A percentile compares a stretch with the other conserved stretches of the same genome.
These are phyloP conservation scores for Hylaea fasciaria DNA, from an alignment of 2,888 invertebrate genomes.

Conservation along the genomic window DNA sequence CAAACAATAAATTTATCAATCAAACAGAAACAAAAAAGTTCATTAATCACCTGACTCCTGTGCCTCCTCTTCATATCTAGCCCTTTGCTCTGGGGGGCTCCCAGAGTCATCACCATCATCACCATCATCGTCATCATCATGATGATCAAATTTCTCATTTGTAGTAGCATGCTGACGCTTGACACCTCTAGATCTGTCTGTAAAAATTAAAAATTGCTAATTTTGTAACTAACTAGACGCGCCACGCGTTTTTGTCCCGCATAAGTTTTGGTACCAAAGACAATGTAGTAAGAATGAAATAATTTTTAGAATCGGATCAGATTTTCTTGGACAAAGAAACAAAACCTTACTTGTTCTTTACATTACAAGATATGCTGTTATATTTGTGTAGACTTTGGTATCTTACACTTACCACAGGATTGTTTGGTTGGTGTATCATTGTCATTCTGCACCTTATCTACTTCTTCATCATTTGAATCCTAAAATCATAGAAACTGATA, in stretches of 20 bases:
- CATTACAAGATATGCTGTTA: too few species aligned
- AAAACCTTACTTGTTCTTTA: too few species aligned
- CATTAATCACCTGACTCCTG: constrained; percentile 47
- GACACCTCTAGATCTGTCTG: constrained; percentile 6
- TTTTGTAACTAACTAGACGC: too few species aligned
- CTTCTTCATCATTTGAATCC: constrained; percentile 50
- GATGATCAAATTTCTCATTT: background rate
- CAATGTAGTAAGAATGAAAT: too few species aligned
- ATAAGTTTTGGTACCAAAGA: too few species aligned
- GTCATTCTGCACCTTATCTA: constrained; percentile 39
- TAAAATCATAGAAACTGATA: constrained; percentile 35
- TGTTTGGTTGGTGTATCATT: constrained; percentile 40
- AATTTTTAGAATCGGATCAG: too few species aligned
- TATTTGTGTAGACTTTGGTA: too few species aligned
- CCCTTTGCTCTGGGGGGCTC: constrained; percentile 15
- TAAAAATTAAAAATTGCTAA: background rate
- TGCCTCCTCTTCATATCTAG: constrained; percentile 3
- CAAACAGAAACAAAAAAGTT: too few species aligned
- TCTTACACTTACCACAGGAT: constrained; percentile 43
- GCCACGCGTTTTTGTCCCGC: too few species aligned
- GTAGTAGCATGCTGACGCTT: constrained; percentile 8
- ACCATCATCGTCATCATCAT: constrained; percentile 1
- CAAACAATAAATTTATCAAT: too few species aligned
- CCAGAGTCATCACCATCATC: constrained; percentile 4
- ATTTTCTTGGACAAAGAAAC: too few species aligned